Base-by-base conservation (phyloP, 1,140 invertebrate species). In the Eubasilissa regina region DNA sequence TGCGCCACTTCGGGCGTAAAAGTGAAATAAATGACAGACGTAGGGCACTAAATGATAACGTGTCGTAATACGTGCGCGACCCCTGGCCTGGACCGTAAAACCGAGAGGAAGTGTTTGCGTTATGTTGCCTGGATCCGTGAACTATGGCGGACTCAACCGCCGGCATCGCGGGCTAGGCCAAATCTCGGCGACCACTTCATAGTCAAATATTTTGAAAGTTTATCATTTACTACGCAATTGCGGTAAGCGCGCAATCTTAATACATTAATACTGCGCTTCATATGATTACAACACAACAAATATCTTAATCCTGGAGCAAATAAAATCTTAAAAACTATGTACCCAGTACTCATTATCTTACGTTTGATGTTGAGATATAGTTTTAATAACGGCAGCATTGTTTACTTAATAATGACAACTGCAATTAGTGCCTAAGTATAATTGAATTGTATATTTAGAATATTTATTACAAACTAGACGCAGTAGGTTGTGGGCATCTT, bases 31-130 rank as follows among this genome's bases (percentile, higher is more conserved):
- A 81, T 78, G 44, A 53, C 77, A 53, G 64, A 66, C 74, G 58
- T 78, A 66, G 80, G 80, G 74, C 75, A 80, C 78, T 82, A 80
- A 82, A 82, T 82, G 81, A 82, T 82, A 82, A 82, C 81, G 81
- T 70, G 78, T 75, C 70, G 75, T 80, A 82, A 79, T 82, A 80
- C 75, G 81, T 80, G 78, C 62, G 81, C 77, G 81, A 80, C 77
- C 77, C 80, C 77, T 66, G 72, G 72, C 47, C 78, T 70, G 51
- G 64, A 74, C 77, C 80, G 77, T 81, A 81, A 81, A 81, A 19
- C 64, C 12, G 68, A 45, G 66, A 35, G 21, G 17, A 15, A 44
- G 64, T n/a, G n/a, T n/a, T n/a, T n/a, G n/a, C n/a, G n/a, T 48
- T 17, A 78, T 45, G 45, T 68, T n/a, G 13, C 25, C 64, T 21